phyloP scores from a whole-genome alignment of 2,888 invertebrate species.

The Muschampia plurimacula region DNA sequence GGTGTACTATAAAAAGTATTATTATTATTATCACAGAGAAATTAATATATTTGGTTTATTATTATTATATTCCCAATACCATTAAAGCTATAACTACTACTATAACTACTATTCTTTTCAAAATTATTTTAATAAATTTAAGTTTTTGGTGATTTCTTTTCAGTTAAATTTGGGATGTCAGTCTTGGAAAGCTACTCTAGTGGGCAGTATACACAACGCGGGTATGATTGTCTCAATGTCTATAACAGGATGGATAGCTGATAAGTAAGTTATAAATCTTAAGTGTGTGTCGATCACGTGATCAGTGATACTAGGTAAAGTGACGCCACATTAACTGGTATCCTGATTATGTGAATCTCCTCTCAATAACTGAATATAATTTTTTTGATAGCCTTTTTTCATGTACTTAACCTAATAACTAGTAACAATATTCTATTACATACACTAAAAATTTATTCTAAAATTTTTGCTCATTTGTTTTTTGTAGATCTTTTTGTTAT shows the following conservation, averaged over 20 bases:
- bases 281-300: neutral
- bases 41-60: too few species aligned
- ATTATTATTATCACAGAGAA: too few species aligned
- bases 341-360: neutral
- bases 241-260: conserved; percentile 86
- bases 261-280: conserved; percentile 70
- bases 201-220: conserved; percentile 86
- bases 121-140: neutral
- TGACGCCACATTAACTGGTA: neutral
- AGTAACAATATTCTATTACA: too few species aligned
- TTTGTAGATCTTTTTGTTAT: too few species aligned
- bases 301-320: neutral
- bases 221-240: conserved; percentile 87
- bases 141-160: conserved; percentile 44
- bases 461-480: too few species aligned
- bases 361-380: too few species aligned
- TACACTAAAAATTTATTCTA: too few species aligned
- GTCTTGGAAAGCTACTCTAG: conserved; percentile 81
- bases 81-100: too few species aligned
- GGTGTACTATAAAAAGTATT: too few species aligned
- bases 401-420: neutral
- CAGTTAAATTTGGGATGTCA: conserved; percentile 73
- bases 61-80: too few species aligned
- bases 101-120: too few species aligned
- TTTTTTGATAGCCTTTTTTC: neutral